Evolutionary conservation across 1,140 invertebrate genomes (phyloP).

Genomic region (Ceratitis capitata): DNA sequence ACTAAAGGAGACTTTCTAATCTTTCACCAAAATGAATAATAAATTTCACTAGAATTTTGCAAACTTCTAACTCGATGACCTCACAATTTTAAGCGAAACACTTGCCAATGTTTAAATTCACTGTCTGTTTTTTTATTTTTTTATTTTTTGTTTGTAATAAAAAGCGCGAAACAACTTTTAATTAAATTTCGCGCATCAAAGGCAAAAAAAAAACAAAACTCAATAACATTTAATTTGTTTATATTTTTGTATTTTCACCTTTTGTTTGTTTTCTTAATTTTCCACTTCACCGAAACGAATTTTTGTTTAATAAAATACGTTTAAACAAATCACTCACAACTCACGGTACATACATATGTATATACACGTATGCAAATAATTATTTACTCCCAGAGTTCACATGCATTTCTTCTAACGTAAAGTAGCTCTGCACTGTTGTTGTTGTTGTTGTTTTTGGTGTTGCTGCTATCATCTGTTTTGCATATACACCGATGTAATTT

Average conservation of each 20-base stretch:
- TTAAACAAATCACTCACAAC: background rate
- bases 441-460: background rate
- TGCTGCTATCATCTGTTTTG: no score
- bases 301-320: background rate
- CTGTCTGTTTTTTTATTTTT: no score
- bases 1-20: background rate
- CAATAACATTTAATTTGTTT: background rate
- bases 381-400: background rate
- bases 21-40: background rate
- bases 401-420: background rate
- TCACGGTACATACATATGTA: no score
- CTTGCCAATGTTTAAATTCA: background rate
- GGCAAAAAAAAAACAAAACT: no score
- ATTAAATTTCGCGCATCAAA: background rate
- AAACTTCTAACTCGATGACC: background rate
- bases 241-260: background rate
- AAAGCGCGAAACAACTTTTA: background rate
- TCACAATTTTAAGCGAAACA: background rate
- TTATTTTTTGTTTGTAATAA: no score
- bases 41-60: background rate
- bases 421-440: background rate
- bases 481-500: no score
- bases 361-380: no score
- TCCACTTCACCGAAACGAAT: background rate
- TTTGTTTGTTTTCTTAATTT: constrained; percentile 14